Base-by-base conservation (phyloP, 2,888 invertebrate genomes). In the Nysson spinosus region DNA sequence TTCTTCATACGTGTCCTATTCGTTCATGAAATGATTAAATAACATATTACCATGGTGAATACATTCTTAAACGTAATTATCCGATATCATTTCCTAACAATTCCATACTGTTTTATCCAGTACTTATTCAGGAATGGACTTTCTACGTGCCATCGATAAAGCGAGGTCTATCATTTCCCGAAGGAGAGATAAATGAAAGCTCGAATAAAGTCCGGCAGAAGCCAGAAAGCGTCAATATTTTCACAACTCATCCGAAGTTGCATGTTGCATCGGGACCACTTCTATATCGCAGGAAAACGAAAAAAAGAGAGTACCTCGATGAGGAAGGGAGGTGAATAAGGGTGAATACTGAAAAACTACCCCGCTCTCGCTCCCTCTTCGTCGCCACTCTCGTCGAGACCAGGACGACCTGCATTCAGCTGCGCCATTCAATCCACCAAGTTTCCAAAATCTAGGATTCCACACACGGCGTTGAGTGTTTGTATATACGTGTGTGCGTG, bases 381-480 rank as follows among this genome's bases (percentile, higher is more conserved):
- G 9, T 12, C 37, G 32, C 42, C 56, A 34, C 63, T 34, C 54
- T 47, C 50, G 30, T 60, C n/a, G 42, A 65, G 62, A 61, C 56
- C 50, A 54, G 54, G 58, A 67, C 77, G 82, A 83, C 79, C 75
- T 78, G 80, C 78, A 80, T 83, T 84, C 85, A 85, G 84, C 85
- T 84, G 85, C 80, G 78, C 77, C 77, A 82, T 83, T 83, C 75
- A 82, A 77, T 76, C 58, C 72, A 35, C 24, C 72, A 73, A 75
- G 77, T 85, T 85, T 85, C 85, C 85, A 82, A 83, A 85, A 82
- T 85, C 82, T 75, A 77, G 83, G 81, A 85, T 81, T 85, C 83
- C 79, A 76, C 74, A 52, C 68, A 56, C 65, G 66, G 12, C 47
- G 22, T 37, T 14, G 64, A 56, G 46, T 40, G 37, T 5, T 3